Evolutionary conservation across 2,888 invertebrate genomes (phyloP), one percentile per base, ranked within the genome.

Genomic region (Scaptomyza parva): DNA sequence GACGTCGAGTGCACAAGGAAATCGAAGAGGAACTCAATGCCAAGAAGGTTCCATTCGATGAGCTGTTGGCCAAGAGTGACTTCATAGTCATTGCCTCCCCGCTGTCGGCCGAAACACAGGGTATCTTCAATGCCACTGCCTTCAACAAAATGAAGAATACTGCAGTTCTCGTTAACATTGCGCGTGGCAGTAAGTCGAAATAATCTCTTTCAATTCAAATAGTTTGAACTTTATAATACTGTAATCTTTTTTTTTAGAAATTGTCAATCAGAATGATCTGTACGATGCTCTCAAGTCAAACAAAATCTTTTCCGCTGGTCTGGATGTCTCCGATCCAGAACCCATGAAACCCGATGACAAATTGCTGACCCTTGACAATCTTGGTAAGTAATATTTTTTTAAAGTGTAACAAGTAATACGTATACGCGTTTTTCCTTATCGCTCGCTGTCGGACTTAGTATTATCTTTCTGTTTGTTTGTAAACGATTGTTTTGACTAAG

Each of bases 281-380:
- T 94, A 96, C 55, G 93, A 94, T 50, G 98, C 98, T 0, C 92
- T 99, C 48, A 94, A 94, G 84, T 93, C 92, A 37, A 94, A 94
- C 1, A 93, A 93, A 71, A 98, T 98, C 69, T 95, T 95, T 88
- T 96, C 96, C 0, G 98, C 98, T 1, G 98, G 98, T 0, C 92
- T 99, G 2, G 98, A 99, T 90, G 98, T 98, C 3, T 96, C 96
- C 86, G 94, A 95, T 1, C 98, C 98, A 0, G 98, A 99, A 90
- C 98, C 98, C 0, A 90, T 99, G 54, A 96, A 98, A 0, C 91
- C 93, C 6, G 94, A 95, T 89, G 95, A 97, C 90, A 95, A 95
- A 54, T 92, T 98, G n/a, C 89, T 97, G 12, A 94, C 93, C 24
- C 92, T 98, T 30, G 94, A 95, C 3, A 98, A 98, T 91, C 95